phyloP scores from a whole-genome alignment of 2,888 invertebrate species.

The Epirrita christyi region DNA sequence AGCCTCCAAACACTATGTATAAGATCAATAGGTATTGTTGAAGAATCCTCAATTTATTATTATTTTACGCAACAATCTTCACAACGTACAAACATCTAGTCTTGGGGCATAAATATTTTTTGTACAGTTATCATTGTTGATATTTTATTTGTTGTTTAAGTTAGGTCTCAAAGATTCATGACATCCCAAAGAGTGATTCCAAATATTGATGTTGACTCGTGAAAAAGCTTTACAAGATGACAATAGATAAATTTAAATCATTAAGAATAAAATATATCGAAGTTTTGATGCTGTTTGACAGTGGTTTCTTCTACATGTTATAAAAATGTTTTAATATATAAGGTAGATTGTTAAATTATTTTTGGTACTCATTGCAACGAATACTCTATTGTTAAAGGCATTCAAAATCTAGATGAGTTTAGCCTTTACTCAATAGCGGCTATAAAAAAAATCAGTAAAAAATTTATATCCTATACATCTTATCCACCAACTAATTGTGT shows the following conservation, averaged over 20 bases:
- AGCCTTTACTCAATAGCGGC: background rate
- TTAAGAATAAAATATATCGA: constrained; percentile 47
- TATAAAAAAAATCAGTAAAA: background rate
- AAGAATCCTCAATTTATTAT: constrained; percentile 18
- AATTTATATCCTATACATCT: background rate
- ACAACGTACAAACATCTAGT: constrained; percentile 33
- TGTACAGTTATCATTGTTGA: constrained; percentile 38
- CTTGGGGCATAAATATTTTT: constrained; percentile 31
- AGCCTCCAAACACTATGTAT: too few relatives aligned
- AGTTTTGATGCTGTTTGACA: constrained; percentile 58
- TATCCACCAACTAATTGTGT: constrained; percentile 7
- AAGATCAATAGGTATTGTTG: background rate
- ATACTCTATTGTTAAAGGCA: constrained; percentile 1
- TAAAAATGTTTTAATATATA: background rate
- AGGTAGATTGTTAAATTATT: constrained; percentile 8
- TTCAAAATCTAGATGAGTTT: constrained; percentile 2
- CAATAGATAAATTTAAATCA: constrained; percentile 62
- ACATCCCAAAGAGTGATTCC: constrained; percentile 70
- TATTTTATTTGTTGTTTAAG: constrained; percentile 33
- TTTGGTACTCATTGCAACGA: constrained; percentile 10
- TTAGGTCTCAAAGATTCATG: constrained; percentile 61
- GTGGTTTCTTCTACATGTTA: constrained; percentile 36
- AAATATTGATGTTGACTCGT: constrained; percentile 51
- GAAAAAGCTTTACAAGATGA: constrained; percentile 71
- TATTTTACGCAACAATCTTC: constrained; percentile 15